phyloP scores from a whole-genome alignment of 2,113 vertebrate species.

The Otocyon megalotis region DNA sequence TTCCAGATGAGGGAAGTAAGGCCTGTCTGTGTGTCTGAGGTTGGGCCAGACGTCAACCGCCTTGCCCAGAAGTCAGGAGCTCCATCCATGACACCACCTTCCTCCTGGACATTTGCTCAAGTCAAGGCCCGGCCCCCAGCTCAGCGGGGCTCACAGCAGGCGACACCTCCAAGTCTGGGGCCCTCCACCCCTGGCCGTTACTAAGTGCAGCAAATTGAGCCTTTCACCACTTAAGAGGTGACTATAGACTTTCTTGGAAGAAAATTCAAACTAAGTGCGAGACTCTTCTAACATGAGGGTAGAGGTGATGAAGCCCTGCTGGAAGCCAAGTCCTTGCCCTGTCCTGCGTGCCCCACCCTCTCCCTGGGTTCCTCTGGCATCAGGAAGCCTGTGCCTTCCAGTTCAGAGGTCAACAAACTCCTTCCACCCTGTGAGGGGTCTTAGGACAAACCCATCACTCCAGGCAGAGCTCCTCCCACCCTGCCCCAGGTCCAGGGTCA shows the following conservation, averaged over 20 bases:
- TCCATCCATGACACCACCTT: neutral
- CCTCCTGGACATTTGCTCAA: neutral
- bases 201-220: neutral
- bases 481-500: rapidly evolving
- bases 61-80: rapidly evolving
- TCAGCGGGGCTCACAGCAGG: neutral
- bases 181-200: neutral
- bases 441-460: neutral
- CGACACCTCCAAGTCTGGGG: no score
- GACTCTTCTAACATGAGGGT: neutral
- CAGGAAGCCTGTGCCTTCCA: neutral
- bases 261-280: neutral
- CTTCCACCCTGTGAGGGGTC: neutral
- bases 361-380: neutral
- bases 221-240: neutral
- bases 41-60: rapidly evolving
- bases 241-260: neutral
- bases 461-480: rapidly evolving
- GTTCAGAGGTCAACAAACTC: neutral
- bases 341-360: no score
- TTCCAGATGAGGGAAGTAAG: neutral
- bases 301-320: neutral
- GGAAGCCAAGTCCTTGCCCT: neutral
- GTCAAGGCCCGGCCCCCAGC: neutral
- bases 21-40: neutral